phyloP scores from a whole-genome alignment of 1,140 invertebrate species.

The Papilio polytes region DNA sequence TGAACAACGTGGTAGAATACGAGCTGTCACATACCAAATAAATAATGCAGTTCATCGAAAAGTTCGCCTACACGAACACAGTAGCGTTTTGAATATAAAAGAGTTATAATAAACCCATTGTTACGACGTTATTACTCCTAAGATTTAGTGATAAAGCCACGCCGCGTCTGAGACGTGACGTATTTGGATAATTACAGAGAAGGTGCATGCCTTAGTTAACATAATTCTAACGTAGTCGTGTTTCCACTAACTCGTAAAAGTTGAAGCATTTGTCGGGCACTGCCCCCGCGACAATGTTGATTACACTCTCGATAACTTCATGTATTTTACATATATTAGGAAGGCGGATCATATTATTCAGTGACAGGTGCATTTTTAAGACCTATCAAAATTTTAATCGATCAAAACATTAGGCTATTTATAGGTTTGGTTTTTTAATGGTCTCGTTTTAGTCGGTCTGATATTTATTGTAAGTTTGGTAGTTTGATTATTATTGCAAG shows the following conservation, averaged over 20 bases:
- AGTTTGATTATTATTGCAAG: background rate
- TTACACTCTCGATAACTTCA: constrained; percentile 10
- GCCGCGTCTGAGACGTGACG: constrained; percentile 46
- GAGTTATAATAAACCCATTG: constrained; percentile 53
- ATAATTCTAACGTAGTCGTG: constrained; percentile 19
- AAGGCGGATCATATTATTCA: background rate
- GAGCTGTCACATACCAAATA: background rate
- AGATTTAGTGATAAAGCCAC: constrained; percentile 43
- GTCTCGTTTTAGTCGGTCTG: background rate
- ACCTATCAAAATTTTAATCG: constrained; percentile 6
- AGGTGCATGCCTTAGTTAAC: constrained; percentile 41
- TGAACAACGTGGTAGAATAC: background rate
- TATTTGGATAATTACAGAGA: constrained; percentile 52
- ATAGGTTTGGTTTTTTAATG: background rate
- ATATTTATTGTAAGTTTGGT: background rate
- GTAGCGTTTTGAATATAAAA: constrained; percentile 51
- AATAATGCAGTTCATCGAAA: background rate
- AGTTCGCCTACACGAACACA: constrained; percentile 36
- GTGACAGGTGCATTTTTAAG: constrained; percentile 2
- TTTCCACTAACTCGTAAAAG: constrained; percentile 24
- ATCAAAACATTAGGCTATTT: background rate
- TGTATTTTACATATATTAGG: background rate
- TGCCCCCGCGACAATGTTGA: constrained; percentile 18
- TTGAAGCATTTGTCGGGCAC: constrained; percentile 16
- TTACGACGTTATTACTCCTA: constrained; percentile 48